Percentiles rank a stretch among this genome's conserved stretches.
Evolutionary conservation across 2,888 invertebrate species (phyloP).

Genomic region (Rambutsinella grinnellia): DNA sequence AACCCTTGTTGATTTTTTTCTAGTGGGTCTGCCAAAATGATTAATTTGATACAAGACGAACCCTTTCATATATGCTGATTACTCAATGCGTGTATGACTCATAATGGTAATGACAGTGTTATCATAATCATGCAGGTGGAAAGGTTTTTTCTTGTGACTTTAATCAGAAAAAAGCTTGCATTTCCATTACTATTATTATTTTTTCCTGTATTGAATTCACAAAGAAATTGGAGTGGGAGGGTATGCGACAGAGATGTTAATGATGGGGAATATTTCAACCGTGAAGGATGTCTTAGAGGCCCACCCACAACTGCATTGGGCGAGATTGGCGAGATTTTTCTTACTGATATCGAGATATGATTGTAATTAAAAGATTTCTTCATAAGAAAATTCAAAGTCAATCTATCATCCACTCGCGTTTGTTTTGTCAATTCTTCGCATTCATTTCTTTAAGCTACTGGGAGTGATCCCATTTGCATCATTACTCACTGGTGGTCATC

Average conservation of each 20-base stretch:
- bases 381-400: too few species aligned
- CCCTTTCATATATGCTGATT: neutral
- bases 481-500: too few species aligned
- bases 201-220: neutral
- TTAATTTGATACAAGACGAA: neutral
- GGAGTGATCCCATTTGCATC: too few species aligned
- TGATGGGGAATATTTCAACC: constrained; percentile 31
- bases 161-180: constrained; percentile 20
- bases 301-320: constrained; percentile 24
- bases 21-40: neutral
- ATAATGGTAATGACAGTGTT: neutral
- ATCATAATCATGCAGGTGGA: neutral
- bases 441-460: too few species aligned
- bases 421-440: too few species aligned
- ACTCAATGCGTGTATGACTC: neutral
- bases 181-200: constrained; percentile 5
- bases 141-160: constrained; percentile 3
- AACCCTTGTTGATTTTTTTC: neutral
- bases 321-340: neutral
- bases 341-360: too few species aligned
- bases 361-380: too few species aligned
- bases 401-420: too few species aligned
- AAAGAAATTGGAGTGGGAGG: constrained; percentile 28
- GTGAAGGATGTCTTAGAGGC: constrained; percentile 27
- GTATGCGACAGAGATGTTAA: constrained; percentile 21